Percentiles rank a stretch among this genome's conserved stretches.
Conservation (phyloP, 2,797 vertebrate species). For the Crocidura indochinensis region DNA sequence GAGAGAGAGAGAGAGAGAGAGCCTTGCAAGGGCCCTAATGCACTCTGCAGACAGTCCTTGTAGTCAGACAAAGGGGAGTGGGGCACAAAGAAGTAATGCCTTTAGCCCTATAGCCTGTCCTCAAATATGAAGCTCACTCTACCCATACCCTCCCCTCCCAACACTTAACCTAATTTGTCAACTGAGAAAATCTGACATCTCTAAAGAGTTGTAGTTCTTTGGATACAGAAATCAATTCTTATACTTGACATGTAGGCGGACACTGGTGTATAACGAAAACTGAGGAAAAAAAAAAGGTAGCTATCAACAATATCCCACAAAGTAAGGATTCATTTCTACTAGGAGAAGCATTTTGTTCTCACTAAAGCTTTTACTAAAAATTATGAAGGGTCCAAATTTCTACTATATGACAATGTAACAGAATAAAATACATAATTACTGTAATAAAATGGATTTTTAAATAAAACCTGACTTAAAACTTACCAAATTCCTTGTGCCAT, state of each 20-base stretch:
- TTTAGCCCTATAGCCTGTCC: no score
- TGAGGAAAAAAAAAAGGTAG: background rate
- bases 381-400: slow-evolving; percentile 20
- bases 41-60: no score
- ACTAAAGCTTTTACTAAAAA: background rate
- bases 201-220: background rate
- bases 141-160: no score
- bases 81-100: background rate
- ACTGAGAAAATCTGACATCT: background rate
- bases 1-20: no score
- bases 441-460: slow-evolving; percentile 24
- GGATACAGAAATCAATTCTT: background rate
- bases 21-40: no score
- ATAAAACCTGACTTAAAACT: slow-evolving; percentile 84
- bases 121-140: background rate
- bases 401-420: background rate
- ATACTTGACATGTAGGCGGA: background rate
- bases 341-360: background rate
- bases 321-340: background rate
- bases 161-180: background rate
- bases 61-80: background rate
- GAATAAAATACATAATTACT: background rate
- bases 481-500: slow-evolving; percentile 99
- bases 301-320: background rate
- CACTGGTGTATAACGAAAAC: slow-evolving; percentile 2